Evolutionary conservation across 2,888 invertebrate genomes (phyloP).

Genomic region (Ashinkailepas kermadecensis): DNA sequence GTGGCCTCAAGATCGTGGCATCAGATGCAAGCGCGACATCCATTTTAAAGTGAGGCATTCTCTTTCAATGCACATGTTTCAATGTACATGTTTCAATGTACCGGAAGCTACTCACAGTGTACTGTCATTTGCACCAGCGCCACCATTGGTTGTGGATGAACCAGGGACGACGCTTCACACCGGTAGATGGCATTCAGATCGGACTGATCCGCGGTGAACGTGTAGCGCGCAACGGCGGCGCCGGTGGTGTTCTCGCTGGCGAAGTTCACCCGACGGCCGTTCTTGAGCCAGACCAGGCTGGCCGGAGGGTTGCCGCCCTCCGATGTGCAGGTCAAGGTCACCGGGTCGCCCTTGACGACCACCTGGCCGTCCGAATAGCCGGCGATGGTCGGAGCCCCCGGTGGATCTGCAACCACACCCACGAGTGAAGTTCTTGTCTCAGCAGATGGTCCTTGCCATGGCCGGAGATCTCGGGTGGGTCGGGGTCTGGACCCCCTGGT

Average conservation of each 20-base stretch:
- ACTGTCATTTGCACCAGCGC: slow-evolving; percentile 12
- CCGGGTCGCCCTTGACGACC: neutral
- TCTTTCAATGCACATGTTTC: no score
- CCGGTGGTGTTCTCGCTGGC: neutral
- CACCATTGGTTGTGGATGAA: neutral
- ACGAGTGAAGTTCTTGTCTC: no score
- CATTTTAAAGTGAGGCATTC: no score
- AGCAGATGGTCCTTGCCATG: neutral
- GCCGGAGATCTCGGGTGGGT: neutral
- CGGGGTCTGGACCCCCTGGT: no score
- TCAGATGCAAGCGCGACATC: no score
- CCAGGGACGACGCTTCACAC: neutral
- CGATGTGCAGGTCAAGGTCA: neutral
- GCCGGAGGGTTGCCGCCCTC: neutral
- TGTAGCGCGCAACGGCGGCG: neutral
- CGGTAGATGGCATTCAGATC: slow-evolving; percentile 5
- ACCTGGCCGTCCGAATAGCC: neutral
- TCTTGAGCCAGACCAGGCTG: neutral
- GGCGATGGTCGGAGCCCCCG: neutral
- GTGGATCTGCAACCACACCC: neutral
- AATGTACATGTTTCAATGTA: no score
- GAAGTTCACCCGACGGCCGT: neutral
- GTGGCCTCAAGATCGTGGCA: no score
- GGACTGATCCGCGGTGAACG: neutral
- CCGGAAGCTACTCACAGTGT: neutral